Percentiles rank a stretch among this genome's conserved stretches.
Conservation (phyloP, 2,113 vertebrate species). For the Xiphorhynchus elegans region DNA sequence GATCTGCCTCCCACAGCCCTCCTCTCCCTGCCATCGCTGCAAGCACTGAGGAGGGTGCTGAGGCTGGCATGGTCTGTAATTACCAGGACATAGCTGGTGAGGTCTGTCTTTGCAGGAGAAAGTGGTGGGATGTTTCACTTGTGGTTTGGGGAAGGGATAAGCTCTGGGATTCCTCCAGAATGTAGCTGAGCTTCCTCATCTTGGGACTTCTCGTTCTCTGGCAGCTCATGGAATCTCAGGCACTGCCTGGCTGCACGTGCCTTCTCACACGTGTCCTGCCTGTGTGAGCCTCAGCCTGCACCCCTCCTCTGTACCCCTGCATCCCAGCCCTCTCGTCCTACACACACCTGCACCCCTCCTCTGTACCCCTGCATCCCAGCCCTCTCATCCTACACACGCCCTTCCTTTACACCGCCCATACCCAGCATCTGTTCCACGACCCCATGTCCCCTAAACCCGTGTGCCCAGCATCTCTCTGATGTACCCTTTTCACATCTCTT, state of each 20-base stretch:
- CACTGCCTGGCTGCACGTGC: background rate
- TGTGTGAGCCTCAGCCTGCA: background rate
- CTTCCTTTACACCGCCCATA: no score
- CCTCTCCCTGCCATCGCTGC: background rate
- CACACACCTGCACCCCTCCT: background rate
- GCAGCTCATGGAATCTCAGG: background rate
- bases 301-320: background rate
- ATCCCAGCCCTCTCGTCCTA: background rate
- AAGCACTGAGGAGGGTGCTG: no score
- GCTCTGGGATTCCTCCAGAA: background rate
- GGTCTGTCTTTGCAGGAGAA: background rate
- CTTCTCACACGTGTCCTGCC: background rate
- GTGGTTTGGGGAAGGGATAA: background rate
- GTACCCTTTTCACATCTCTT: background rate
- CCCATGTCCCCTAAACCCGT: background rate
- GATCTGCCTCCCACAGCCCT: background rate
- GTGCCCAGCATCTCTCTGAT: background rate
- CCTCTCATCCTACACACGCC: background rate
- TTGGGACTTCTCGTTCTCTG: no score
- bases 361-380: background rate
- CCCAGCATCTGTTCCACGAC: background rate
- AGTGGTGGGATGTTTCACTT: background rate
- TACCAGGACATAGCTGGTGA: background rate
- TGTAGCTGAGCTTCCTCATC: background rate
- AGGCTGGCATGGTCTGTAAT: no score